Base-by-base conservation (phyloP, 2,797 vertebrate species). In the Sebastolobus altivelis region DNA sequence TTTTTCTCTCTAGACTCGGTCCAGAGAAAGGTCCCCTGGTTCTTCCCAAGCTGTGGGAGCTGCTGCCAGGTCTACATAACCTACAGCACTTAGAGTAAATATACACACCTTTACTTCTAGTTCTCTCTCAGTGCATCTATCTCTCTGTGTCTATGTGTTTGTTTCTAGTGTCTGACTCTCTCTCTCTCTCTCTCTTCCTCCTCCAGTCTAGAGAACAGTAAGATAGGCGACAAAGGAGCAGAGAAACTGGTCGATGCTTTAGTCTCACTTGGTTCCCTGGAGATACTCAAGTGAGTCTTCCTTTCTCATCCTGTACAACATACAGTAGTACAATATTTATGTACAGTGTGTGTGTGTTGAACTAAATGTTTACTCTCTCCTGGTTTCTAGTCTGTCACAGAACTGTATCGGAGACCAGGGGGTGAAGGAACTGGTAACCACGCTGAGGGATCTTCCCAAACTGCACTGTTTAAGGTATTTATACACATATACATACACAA, bases 121-220 rank as follows among this genome's bases (percentile, higher is more conserved):
- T 63, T 61, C 14, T 58, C n/a, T 14, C 3, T 67, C 4, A 33
- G 8, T 33, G 18, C 22, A 27, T 22, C 13, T 9, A 0, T 68
- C 12, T 38, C 12, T 63, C 3, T 68, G 11, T 43, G 20, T 73
- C 55, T 35, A 12, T 22, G 0, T 22, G 3, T 52, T 13, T 52
- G 31, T 35, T 33, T 60, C 31, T 13, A 25, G 33, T 52, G 35
- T 65, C 40, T 87, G 14, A 77, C 37, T 9, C 2, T 22, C 6
- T 46, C 14, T 18, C 5, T 14, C 20, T 62, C 18, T 67, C 61
- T 9, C 79, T 52, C 29, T 11, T 11, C 22, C 1, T 37, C 68
- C 75, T 74, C 63, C 89, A 99, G 98, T 88, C 94, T 99, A n/a
- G 97, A 98, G 84, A 97, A 97, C 74, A 97, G 97, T 87, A 97